phyloP scores from a whole-genome alignment of 2,797 vertebrate species.

The Sebastes reedi region DNA sequence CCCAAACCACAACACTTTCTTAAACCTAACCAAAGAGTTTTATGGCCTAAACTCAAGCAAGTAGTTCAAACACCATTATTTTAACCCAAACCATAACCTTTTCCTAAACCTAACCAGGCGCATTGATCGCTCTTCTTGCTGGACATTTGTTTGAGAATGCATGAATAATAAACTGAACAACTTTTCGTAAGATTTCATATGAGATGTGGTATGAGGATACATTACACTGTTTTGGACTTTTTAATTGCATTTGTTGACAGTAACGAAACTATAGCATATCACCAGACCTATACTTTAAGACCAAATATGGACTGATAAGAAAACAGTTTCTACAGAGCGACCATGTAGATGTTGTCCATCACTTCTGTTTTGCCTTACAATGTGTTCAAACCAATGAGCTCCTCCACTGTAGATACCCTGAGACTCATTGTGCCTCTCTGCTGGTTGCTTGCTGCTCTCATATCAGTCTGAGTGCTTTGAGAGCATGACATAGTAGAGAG shows the following conservation, averaged over 20 bases:
- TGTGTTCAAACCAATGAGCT: slow-evolving; percentile 22
- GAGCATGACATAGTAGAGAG: slow-evolving; percentile 63
- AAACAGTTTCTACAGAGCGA: neutral
- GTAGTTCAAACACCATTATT: no score
- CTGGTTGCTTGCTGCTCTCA: slow-evolving; percentile 65
- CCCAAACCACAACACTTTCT: no score
- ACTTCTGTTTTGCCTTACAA: slow-evolving; percentile 4
- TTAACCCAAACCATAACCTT: no score
- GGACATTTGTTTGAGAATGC: no score
- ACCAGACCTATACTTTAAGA: neutral
- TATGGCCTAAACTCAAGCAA: no score
- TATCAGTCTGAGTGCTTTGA: slow-evolving; percentile 76
- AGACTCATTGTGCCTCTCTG: slow-evolving; percentile 65
- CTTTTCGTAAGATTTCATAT: neutral
- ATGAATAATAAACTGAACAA: no score
- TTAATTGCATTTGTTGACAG: neutral
- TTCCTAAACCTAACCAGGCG: no score
- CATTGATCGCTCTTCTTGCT: neutral
- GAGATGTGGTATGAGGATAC: neutral
- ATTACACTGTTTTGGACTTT: neutral
- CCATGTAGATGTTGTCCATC: slow-evolving; percentile 14
- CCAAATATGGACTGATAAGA: neutral
- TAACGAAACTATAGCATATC: neutral
- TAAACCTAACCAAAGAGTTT: no score
- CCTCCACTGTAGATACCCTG: slow-evolving; percentile 44